Conservation (phyloP, 2,797 vertebrate genomes). For the Toxotes lorentzi region DNA sequence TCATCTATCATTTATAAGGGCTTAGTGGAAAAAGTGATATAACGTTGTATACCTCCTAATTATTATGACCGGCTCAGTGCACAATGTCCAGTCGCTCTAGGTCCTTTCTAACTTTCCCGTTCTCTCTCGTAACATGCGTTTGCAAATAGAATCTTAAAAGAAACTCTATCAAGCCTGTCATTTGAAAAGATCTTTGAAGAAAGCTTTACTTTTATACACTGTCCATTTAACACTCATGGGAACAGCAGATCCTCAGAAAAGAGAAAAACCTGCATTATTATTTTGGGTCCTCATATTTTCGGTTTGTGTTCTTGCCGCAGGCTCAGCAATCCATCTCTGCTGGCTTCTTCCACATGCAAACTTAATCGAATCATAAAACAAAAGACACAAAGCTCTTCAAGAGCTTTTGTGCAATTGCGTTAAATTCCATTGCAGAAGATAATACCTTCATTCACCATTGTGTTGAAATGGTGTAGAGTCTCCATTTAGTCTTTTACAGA, state of each 20-base stretch:
- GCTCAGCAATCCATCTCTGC: constrained; percentile 52
- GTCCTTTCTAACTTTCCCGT: not conserved
- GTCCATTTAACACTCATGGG: constrained; percentile 13
- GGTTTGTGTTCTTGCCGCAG: constrained; percentile 41
- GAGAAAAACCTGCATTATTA: constrained; percentile 44
- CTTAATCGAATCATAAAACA: constrained; percentile 72
- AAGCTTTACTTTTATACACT: not conserved
- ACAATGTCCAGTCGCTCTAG: not conserved
- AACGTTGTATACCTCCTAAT: not conserved
- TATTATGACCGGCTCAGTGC: not conserved
- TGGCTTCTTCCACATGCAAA: constrained; percentile 67
- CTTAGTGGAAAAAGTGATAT: not conserved
- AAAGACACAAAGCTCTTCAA: constrained; percentile 57
- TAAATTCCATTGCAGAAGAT: constrained; percentile 62
- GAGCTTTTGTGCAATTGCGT: constrained; percentile 69
- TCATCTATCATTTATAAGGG: too few species aligned
- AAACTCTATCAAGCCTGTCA: not conserved
- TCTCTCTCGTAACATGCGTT: not conserved
- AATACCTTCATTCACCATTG: constrained; percentile 50
- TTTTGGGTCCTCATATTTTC: constrained; percentile 43
- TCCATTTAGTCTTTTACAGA: constrained; percentile 26
- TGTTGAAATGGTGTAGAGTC: constrained; percentile 40
- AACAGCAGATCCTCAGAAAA: constrained; percentile 9
- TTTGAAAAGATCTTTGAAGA: constrained; percentile 13
- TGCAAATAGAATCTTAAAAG: not conserved